Percentiles rank a stretch among this genome's conserved stretches.
These are phyloP conservation scores for Brienomyrus longianalis DNA, from an alignment of 2,113 vertebrate genomes.

Conservation along the genomic window DNA sequence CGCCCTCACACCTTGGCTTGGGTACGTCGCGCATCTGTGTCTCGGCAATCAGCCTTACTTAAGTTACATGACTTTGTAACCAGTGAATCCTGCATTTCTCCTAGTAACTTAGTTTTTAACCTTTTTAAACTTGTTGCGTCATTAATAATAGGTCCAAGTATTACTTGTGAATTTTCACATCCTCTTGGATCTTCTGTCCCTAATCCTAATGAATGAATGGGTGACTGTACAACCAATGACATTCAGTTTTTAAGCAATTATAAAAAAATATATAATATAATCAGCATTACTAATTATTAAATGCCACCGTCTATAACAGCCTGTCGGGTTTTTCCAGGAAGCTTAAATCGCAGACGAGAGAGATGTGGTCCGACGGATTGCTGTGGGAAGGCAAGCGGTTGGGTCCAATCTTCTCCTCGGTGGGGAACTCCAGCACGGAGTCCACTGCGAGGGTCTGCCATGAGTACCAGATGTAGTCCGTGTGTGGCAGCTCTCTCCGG, in stretches of 20 bases:
- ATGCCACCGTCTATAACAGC: constrained; percentile 64
- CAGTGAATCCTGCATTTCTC: no score
- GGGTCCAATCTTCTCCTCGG: constrained; percentile 87
- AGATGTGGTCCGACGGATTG: constrained; percentile 91
- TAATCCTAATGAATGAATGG: no score
- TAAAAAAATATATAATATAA: no score
- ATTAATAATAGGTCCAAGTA: no score
- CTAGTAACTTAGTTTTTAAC: no score
- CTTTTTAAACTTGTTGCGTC: no score
- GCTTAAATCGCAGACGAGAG: constrained; percentile 85
- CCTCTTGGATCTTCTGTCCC: no score
- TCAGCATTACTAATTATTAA: no score
- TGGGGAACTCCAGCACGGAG: constrained; percentile 72
- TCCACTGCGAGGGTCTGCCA: constrained; percentile 68
- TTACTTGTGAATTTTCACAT: no score
- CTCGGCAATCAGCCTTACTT: background rate
- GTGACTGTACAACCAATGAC: no score
- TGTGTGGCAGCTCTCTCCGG: constrained; percentile 80
- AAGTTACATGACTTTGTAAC: no score
- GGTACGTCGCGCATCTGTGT: background rate
- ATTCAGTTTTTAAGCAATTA: no score
- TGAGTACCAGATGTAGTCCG: constrained; percentile 94
- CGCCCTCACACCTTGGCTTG: background rate
- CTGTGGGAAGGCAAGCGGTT: constrained; percentile 82
- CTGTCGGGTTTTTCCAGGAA: constrained; percentile 69